phyloP scores from a whole-genome alignment of 2,888 invertebrate genomes.

The Teleogryllus oceanicus region DNA sequence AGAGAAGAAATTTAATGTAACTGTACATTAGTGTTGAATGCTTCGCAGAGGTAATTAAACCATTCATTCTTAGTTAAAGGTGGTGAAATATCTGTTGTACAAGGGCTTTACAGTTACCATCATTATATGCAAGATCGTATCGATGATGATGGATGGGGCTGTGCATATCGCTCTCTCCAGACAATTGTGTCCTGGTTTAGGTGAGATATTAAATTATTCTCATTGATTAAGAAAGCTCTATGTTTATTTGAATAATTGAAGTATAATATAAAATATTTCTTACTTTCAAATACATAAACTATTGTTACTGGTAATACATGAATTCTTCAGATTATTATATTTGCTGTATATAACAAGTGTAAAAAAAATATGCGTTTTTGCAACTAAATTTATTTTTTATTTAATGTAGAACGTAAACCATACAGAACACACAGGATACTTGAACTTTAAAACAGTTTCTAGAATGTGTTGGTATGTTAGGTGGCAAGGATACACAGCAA shows the following conservation, averaged over 20 bases:
- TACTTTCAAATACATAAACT: too few relatives aligned
- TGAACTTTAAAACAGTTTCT: not conserved
- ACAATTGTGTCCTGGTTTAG: slow-evolving; percentile 94
- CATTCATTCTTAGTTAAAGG: slow-evolving; percentile 42
- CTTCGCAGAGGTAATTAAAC: too few relatives aligned
- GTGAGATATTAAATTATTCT: slow-evolving; percentile 44
- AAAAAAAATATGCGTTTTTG: not conserved
- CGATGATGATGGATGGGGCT: slow-evolving; percentile 99
- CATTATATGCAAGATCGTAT: slow-evolving; percentile 95
- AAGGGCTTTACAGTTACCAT: slow-evolving; percentile 87
- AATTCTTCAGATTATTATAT: too few relatives aligned
- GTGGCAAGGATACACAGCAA: slow-evolving; percentile 77
- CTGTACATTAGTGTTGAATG: too few relatives aligned
- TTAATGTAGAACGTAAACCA: not conserved
- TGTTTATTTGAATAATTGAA: too few relatives aligned
- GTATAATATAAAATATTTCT: too few relatives aligned
- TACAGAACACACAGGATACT: too few relatives aligned
- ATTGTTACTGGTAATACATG: too few relatives aligned
- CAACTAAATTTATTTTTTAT: not conserved
- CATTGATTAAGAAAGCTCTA: too few relatives aligned
- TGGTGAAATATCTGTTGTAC: slow-evolving; percentile 59
- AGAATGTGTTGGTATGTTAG: slow-evolving; percentile 44
- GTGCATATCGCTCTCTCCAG: slow-evolving; percentile 96
- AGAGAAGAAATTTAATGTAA: too few relatives aligned
- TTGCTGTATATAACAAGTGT: too few relatives aligned